Conservation (phyloP, 2,888 invertebrate species). For the Agrotis exclamationis region DNA sequence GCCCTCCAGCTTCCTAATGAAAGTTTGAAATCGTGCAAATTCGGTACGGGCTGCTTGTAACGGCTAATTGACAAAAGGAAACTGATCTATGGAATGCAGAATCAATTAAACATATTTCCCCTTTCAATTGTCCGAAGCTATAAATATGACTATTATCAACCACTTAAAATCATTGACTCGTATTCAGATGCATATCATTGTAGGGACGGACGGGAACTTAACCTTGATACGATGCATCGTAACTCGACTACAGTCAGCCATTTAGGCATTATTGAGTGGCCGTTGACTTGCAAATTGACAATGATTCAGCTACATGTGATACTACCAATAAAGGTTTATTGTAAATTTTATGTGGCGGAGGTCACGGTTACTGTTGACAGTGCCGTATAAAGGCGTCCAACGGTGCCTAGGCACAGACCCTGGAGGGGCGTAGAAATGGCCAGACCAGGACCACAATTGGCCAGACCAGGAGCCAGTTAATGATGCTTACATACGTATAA, state of each 20-base stretch:
- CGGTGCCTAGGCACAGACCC: too few relatives aligned
- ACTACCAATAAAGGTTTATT: slow-evolving; percentile 48
- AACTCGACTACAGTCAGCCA: slow-evolving; percentile 35
- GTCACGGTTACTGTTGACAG: too few relatives aligned
- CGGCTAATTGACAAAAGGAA: too few relatives aligned
- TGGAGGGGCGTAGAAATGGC: too few relatives aligned
- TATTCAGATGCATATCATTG: slow-evolving; percentile 14
- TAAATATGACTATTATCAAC: slow-evolving; percentile 7
- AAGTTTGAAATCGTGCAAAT: too few relatives aligned
- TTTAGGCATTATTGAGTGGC: slow-evolving; percentile 59
- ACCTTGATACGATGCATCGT: slow-evolving; percentile 37
- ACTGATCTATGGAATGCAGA: not conserved
- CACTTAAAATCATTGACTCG: slow-evolving; percentile 13
- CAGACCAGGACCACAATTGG: not conserved
- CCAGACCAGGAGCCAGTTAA: too few relatives aligned
- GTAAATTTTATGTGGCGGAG: not conserved
- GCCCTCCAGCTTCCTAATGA: too few relatives aligned
- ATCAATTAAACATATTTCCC: not conserved
- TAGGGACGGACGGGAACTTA: slow-evolving; percentile 14
- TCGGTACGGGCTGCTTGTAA: too few relatives aligned
- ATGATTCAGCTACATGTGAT: slow-evolving; percentile 42
- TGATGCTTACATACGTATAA: too few relatives aligned
- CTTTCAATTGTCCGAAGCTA: slow-evolving; percentile 8
- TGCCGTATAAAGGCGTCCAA: too few relatives aligned
- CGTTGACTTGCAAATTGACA: slow-evolving; percentile 60